These are phyloP conservation scores for Leptocoma aspasia DNA, from an alignment of 2,113 vertebrate genomes.

Conservation along the genomic window DNA sequence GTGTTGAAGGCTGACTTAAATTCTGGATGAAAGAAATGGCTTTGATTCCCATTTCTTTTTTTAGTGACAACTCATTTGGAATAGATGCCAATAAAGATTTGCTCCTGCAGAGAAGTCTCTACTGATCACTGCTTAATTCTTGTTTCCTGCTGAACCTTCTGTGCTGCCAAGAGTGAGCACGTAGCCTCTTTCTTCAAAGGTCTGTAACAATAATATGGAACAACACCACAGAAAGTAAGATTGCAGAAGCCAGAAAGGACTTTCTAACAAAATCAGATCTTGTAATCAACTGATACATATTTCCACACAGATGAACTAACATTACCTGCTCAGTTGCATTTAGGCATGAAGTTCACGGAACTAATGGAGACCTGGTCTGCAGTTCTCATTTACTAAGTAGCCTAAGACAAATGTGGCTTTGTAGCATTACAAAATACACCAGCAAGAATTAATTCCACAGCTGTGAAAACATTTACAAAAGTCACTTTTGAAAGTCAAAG, in stretches of 20 bases:
- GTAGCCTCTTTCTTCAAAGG: background rate
- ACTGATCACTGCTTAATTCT: constrained; percentile 12
- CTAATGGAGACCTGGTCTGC: background rate
- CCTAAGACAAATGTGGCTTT: background rate
- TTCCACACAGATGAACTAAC: background rate
- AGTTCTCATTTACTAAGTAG: background rate
- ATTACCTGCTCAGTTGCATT: background rate
- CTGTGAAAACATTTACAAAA: background rate
- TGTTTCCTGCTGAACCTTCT: constrained; percentile 8
- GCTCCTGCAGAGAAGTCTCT: background rate
- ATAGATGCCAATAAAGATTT: constrained; percentile 23
- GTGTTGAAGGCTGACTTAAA: constrained; percentile 1
- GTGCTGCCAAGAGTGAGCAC: background rate
- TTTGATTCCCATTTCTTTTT: background rate
- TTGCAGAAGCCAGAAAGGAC: background rate
- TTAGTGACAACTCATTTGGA: constrained; percentile 6
- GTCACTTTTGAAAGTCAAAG: constrained; percentile 3
- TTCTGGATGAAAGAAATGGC: background rate
- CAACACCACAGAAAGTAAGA: background rate
- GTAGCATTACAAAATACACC: background rate
- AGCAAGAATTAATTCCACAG: background rate
- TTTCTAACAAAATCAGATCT: background rate
- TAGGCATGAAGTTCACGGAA: background rate
- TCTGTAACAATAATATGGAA: background rate
- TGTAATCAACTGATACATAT: background rate